Percentiles rank a stretch among this genome's conserved stretches.
phyloP scores from a whole-genome alignment of 1,140 invertebrate species.

The Limonius californicus region DNA sequence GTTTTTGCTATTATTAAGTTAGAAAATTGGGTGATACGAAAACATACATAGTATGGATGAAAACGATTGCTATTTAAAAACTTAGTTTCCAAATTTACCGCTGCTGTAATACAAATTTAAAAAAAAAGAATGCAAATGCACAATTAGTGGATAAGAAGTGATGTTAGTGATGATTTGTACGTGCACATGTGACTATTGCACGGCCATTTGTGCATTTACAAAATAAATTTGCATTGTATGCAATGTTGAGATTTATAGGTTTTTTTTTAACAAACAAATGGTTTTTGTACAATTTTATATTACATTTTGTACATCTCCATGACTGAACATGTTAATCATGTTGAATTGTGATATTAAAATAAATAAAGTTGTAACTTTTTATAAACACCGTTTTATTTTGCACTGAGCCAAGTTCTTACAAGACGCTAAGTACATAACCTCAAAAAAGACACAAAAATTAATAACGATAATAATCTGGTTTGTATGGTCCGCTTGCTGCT shows the following conservation, averaged over 20 bases:
- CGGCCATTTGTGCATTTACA: background rate
- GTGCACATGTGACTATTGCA: background rate
- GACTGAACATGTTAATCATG: slow-evolving; percentile 24
- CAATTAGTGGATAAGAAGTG: too few relatives aligned
- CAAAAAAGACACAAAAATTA: slow-evolving; percentile 50
- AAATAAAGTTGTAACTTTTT: slow-evolving; percentile 8
- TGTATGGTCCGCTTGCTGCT: slow-evolving; percentile 87
- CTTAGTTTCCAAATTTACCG: too few relatives aligned
- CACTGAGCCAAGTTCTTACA: too few relatives aligned
- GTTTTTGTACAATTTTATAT: slow-evolving; percentile 27
- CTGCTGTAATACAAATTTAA: too few relatives aligned
- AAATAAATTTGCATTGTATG: background rate
- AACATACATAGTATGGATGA: too few relatives aligned
- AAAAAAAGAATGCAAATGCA: too few relatives aligned
- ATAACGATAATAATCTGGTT: slow-evolving; percentile 97
- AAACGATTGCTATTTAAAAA: too few relatives aligned
- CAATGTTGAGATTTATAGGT: too few relatives aligned
- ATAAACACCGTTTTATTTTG: background rate
- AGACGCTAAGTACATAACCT: too few relatives aligned
- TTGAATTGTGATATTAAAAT: slow-evolving; percentile 13
- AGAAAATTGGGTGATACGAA: too few relatives aligned
- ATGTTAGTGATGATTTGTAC: too few relatives aligned
- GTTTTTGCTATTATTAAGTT: too few relatives aligned
- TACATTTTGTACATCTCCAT: slow-evolving; percentile 29
- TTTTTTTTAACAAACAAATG: slow-evolving; percentile 4